A percentile compares a stretch with the other conserved stretches of the same genome.
Conservation (phyloP, 2,888 invertebrate genomes). For the Esperia sulphurella region DNA sequence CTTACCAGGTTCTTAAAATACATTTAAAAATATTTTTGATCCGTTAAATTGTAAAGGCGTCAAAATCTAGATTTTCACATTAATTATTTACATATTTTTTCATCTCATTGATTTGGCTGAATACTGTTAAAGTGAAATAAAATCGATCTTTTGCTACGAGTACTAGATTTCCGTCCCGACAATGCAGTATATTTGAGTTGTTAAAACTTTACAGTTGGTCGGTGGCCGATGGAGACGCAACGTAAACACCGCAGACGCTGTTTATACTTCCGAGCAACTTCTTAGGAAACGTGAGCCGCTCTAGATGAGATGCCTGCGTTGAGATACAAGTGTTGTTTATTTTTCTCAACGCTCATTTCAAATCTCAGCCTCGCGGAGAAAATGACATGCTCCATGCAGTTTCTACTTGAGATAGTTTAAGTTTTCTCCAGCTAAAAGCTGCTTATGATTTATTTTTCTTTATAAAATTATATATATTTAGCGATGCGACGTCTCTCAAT, state of each 20-base stretch:
- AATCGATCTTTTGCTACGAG: too few species aligned
- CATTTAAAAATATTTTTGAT: too few species aligned
- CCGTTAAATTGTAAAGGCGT: too few species aligned
- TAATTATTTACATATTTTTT: too few species aligned
- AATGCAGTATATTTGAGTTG: slow-evolving; percentile 18
- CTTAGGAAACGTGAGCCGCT: slow-evolving; percentile 63
- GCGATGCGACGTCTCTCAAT: too few species aligned
- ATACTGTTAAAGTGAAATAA: too few species aligned
- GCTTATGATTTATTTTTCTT: background rate
- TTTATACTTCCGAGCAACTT: slow-evolving; percentile 57
- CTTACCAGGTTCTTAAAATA: too few species aligned
- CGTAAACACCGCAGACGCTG: slow-evolving; percentile 56
- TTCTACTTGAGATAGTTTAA: slow-evolving; percentile 49
- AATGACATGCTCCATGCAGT: slow-evolving; percentile 60
- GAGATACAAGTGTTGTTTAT: slow-evolving; percentile 69
- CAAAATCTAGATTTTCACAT: too few species aligned
- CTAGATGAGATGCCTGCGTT: slow-evolving; percentile 66
- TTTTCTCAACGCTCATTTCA: slow-evolving; percentile 58
- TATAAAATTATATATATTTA: too few species aligned
- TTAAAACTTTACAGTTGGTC: slow-evolving; percentile 39
- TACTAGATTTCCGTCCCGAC: too few species aligned
- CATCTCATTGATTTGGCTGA: too few species aligned
- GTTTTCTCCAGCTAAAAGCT: slow-evolving; percentile 20
- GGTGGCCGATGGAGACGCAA: slow-evolving; percentile 35
- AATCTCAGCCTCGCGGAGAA: slow-evolving; percentile 46